Percentiles rank a stretch among this genome's conserved stretches.
phyloP scores from a whole-genome alignment of 2,888 invertebrate species.

The Rotaria macrura region DNA sequence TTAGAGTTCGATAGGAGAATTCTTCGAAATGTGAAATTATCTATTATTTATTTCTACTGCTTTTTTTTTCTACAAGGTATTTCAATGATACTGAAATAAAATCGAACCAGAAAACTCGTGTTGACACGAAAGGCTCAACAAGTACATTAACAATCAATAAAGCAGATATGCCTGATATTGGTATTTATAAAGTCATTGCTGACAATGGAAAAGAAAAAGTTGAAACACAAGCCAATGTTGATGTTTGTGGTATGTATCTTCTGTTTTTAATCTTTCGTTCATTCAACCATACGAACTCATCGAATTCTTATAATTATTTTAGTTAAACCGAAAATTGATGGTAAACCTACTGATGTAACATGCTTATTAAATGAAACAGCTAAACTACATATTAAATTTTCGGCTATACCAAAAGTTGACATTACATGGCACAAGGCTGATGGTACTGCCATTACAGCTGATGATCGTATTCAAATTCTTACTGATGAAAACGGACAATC shows the following conservation, averaged over 20 bases:
- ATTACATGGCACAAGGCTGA: conserved; percentile 30
- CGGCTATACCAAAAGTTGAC: conserved; percentile 22
- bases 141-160: conserved; percentile 28
- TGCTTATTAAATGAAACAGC: conserved; percentile 25
- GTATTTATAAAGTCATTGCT: conserved; percentile 24
- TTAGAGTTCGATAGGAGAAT: too few relatives aligned
- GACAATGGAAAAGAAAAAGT: conserved; percentile 28
- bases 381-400: conserved; percentile 19
- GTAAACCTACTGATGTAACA: conserved; percentile 20
- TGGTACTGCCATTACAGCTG: conserved; percentile 12
- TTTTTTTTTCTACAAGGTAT: neutral
- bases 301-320: neutral
- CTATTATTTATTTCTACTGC: neutral
- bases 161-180: conserved; percentile 26
- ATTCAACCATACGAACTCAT: too few relatives aligned
- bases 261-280: neutral
- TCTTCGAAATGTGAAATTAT: too few relatives aligned
- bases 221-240: conserved; percentile 25
- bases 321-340: conserved; percentile 27
- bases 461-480: conserved; percentile 27
- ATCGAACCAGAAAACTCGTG: conserved; percentile 28
- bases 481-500: conserved; percentile 70
- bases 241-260: conserved; percentile 22
- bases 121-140: conserved; percentile 31
- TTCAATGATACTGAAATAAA: conserved; percentile 29